Evolutionary conservation across 2,113 vertebrate species (phyloP).

Genomic region (Oplegnathus fasciatus): DNA sequence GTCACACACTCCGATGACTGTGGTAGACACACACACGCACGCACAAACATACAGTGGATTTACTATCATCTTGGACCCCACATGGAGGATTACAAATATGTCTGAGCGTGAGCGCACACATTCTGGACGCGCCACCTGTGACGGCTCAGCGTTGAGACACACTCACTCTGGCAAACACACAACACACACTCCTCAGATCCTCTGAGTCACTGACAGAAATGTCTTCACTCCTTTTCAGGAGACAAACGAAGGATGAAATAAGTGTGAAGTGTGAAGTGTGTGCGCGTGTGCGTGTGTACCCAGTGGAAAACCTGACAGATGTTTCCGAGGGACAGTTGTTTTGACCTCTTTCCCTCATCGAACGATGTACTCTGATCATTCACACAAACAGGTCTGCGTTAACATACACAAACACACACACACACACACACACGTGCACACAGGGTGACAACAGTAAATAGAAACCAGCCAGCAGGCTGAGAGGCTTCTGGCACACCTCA

Average conservation of each 20-base stretch:
- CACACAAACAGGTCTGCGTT: slow-evolving; percentile 4
- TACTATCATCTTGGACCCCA: slow-evolving; percentile 58
- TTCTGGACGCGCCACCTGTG: slow-evolving; percentile 70
- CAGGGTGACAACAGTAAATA: slow-evolving; percentile 58
- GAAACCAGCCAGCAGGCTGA: slow-evolving; percentile 46
- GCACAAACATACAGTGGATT: slow-evolving; percentile 52
- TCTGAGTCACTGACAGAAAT: slow-evolving; percentile 50
- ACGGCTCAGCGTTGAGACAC: slow-evolving; percentile 51
- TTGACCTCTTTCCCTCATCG: slow-evolving; percentile 28
- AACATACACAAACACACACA: neutral
- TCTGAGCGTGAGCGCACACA: slow-evolving; percentile 54
- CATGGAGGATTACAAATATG: slow-evolving; percentile 63
- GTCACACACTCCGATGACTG: slow-evolving; percentile 36
- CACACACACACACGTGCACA: slow-evolving; percentile 8
- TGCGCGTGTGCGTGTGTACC: neutral
- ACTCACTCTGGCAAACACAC: slow-evolving; percentile 29
- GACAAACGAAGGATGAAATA: slow-evolving; percentile 46
- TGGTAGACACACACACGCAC: slow-evolving; percentile 12
- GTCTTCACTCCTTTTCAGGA: slow-evolving; percentile 41
- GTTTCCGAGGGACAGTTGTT: slow-evolving; percentile 32
- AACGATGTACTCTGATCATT: slow-evolving; percentile 22
- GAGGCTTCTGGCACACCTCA: slow-evolving; percentile 52
- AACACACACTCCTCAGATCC: slow-evolving; percentile 36
- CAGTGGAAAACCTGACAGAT: slow-evolving; percentile 47
- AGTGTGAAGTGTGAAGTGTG: slow-evolving; percentile 20